Conservation (phyloP, 2,888 invertebrate species). For the Parnassius orleans region DNA sequence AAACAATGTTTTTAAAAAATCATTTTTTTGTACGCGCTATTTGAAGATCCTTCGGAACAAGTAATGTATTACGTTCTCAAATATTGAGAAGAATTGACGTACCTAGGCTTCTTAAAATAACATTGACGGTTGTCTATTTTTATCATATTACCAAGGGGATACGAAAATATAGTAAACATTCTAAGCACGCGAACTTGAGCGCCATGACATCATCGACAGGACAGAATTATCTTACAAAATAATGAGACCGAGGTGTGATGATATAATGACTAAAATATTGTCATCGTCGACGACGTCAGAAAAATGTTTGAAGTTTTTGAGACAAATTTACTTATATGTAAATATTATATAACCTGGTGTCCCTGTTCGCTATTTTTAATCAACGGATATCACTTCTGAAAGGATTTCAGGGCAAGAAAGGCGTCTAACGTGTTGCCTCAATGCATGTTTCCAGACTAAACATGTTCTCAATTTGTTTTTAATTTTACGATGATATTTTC, state of each 20-base stretch:
- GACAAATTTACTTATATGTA: no score
- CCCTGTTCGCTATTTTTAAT: no score
- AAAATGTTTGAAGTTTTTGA: no score
- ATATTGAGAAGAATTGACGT: constrained; percentile 3
- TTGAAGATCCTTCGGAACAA: background rate
- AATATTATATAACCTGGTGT: no score
- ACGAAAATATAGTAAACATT: constrained; percentile 7
- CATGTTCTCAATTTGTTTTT: no score
- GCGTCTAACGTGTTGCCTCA: no score
- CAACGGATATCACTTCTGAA: no score
- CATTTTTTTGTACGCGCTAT: background rate
- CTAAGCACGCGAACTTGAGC: constrained; percentile 19
- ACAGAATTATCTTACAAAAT: constrained; percentile 27
- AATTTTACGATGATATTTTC: no score
- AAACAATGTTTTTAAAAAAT: no score
- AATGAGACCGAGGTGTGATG: constrained; percentile 19
- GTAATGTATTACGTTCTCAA: background rate
- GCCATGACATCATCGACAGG: constrained; percentile 27
- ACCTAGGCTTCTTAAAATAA: constrained; percentile 1
- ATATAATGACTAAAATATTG: constrained; percentile 28
- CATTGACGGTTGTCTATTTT: background rate
- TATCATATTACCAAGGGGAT: constrained; percentile 4
- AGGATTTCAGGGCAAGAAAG: no score
- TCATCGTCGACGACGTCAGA: constrained; percentile 24
- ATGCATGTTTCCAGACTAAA: no score